Conservation (phyloP, 2,113 vertebrate genomes). For the Thamnophis sirtalis region DNA sequence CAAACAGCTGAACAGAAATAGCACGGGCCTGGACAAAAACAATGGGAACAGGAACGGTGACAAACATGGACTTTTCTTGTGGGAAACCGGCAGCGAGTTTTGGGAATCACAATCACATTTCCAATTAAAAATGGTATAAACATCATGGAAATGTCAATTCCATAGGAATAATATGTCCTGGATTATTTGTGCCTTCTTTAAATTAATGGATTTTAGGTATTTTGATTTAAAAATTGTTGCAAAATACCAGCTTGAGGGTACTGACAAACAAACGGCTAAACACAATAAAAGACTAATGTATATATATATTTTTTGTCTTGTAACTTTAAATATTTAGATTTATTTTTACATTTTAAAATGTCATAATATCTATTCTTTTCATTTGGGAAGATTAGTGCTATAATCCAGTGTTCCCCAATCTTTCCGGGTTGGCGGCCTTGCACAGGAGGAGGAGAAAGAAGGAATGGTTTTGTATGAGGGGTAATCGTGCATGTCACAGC, state of each 20-base stretch:
- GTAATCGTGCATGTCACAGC: accelerated
- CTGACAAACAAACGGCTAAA: neutral
- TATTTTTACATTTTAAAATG: neutral
- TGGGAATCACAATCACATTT: neutral
- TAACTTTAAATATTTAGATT: neutral
- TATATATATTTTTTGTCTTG: neutral
- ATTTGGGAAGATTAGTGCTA: neutral
- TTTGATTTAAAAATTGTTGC: neutral
- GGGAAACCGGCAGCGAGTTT: neutral
- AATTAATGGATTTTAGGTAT: neutral
- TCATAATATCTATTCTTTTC: neutral
- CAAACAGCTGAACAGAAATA: neutral
- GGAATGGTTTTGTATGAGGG: no score
- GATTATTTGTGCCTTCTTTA: neutral
- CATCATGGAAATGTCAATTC: neutral
- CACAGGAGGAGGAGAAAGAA: accelerated
- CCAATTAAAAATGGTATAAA: neutral
- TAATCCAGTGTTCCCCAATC: no score
- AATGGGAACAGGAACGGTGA: neutral
- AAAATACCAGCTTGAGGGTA: neutral
- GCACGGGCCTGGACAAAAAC: neutral
- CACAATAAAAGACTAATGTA: neutral
- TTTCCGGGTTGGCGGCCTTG: no score
- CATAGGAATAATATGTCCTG: neutral
- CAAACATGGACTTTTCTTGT: neutral